Conservation (phyloP, 2,888 invertebrate species). For the Glaucopsyche alexis region DNA sequence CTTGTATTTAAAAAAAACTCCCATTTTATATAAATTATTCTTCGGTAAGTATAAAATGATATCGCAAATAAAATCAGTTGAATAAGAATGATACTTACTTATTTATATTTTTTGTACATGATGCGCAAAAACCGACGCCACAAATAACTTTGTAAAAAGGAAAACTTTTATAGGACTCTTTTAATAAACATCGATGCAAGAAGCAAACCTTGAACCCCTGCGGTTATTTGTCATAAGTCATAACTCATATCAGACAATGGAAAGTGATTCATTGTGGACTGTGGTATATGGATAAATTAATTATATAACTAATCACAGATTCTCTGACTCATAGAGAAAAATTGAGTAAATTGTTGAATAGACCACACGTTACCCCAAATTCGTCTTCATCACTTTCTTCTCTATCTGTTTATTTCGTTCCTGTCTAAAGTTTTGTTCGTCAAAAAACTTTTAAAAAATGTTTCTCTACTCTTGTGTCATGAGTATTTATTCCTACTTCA, state of each 20-base stretch:
- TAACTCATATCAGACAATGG: conserved; percentile 13
- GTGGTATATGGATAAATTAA: conserved; percentile 2
- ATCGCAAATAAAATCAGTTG: neutral
- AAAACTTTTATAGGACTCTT: neutral
- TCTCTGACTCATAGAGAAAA: neutral
- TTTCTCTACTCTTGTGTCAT: too few relatives aligned
- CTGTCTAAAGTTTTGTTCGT: too few relatives aligned
- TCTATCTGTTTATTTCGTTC: too few relatives aligned
- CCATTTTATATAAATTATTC: neutral
- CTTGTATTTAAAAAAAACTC: neutral
- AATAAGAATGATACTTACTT: neutral
- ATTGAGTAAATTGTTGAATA: neutral
- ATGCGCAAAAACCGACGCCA: neutral
- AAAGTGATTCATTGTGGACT: conserved; percentile 5
- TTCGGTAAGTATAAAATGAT: neutral
- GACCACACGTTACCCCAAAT: too few relatives aligned
- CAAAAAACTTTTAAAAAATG: too few relatives aligned
- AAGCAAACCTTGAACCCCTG: conserved; percentile 14
- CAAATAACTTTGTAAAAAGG: neutral
- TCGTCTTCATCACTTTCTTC: too few relatives aligned
- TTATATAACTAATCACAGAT: conserved; percentile 6
- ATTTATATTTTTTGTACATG: neutral
- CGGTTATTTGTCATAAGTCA: conserved; percentile 22
- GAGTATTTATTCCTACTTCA: too few relatives aligned
- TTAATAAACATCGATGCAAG: neutral